Evolutionary conservation across 2,797 vertebrate genomes (phyloP).

Genomic region (Psittacula echo): DNA sequence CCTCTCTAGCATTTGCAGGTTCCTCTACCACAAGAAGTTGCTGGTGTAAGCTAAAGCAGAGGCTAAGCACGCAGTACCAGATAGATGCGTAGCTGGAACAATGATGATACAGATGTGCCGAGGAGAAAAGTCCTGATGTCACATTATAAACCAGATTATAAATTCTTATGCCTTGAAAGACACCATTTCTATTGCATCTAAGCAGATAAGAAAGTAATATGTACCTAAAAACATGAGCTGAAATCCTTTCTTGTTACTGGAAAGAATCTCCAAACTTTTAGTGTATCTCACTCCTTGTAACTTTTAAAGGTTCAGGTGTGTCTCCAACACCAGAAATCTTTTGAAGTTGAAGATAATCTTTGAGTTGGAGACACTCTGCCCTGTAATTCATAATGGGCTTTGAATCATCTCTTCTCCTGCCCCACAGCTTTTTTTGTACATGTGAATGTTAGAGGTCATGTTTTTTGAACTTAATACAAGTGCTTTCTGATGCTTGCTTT

Average conservation of each 20-base stretch:
- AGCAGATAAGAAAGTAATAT: background rate
- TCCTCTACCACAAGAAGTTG: background rate
- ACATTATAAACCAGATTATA: background rate
- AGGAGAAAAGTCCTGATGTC: background rate
- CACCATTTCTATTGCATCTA: background rate
- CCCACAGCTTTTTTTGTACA: background rate
- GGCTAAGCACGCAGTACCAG: background rate
- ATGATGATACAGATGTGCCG: background rate
- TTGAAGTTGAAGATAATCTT: background rate
- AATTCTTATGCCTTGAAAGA: background rate
- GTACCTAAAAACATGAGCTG: background rate
- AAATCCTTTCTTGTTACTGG: background rate
- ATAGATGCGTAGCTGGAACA: background rate
- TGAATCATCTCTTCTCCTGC: background rate
- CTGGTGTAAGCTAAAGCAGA: background rate
- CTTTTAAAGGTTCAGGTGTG: background rate
- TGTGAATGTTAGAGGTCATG: conserved; percentile 1
- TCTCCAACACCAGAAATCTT: background rate
- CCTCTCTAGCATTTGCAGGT: background rate
- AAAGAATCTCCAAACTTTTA: background rate
- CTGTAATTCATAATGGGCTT: background rate
- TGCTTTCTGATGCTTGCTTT: conserved; percentile 49
- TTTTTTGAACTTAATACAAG: conserved; percentile 61
- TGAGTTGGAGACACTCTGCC: background rate
- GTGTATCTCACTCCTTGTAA: background rate